Evolutionary conservation across 1,140 invertebrate genomes (phyloP).

Genomic region (Bombyx mori): DNA sequence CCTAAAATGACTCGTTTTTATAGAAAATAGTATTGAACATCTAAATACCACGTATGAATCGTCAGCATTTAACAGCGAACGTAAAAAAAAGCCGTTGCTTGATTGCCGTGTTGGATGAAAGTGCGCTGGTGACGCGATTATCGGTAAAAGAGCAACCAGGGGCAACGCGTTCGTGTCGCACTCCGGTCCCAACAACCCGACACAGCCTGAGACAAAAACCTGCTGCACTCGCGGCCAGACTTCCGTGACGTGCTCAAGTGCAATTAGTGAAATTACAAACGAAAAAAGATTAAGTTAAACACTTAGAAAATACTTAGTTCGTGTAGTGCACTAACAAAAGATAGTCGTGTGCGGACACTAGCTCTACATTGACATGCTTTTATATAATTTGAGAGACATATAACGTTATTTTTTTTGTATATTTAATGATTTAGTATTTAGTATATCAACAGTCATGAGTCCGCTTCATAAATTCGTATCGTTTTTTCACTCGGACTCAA

Average conservation of each 20-base stretch:
- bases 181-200: constrained; percentile 24
- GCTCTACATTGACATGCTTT: too few species aligned
- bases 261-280: constrained; percentile 10
- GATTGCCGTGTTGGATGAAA: constrained; percentile 31
- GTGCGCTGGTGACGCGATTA: constrained; percentile 24
- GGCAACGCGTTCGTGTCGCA: constrained; percentile 29
- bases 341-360: too few species aligned
- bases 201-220: constrained; percentile 30
- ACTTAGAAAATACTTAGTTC: neutral
- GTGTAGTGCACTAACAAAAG: neutral
- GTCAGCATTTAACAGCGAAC: too few species aligned
- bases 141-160: constrained; percentile 31
- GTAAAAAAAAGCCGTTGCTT: constrained; percentile 37
- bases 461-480: constrained; percentile 59
- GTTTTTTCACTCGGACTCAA: constrained; percentile 52
- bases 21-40: too few species aligned
- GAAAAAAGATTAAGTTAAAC: too few species aligned
- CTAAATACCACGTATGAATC: too few species aligned
- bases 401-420: neutral
- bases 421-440: neutral
- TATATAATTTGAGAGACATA: neutral
- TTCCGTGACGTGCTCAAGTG: constrained; percentile 16
- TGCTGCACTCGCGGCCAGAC: constrained; percentile 10
- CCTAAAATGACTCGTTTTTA: too few species aligned
- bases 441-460: constrained; percentile 29